Evolutionary conservation across 2,797 vertebrate species (phyloP), one percentile per base, ranked within the genome.

Genomic region (Chiloscyllium punctatum): DNA sequence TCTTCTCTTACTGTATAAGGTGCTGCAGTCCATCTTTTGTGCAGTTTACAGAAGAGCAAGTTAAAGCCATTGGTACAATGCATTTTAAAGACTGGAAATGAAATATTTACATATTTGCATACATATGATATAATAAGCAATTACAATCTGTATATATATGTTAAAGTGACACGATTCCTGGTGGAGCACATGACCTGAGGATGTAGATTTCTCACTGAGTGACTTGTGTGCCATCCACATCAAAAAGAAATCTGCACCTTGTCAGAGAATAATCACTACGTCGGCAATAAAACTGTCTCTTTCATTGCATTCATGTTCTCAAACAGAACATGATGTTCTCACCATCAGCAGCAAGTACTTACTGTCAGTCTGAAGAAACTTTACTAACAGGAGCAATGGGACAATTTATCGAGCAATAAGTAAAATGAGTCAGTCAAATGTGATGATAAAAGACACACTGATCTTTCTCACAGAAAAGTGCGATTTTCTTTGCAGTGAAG

Each of bases 261-360:
- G 16, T 84, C 16, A 5, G 37, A 84, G 42, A 84, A 84, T 84
- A 91, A 66, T 57, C 27, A 6, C 88, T 18, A 66, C 9, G 62
- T 15, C 21, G n/a, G 88, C 88, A 91, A 91, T 91, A 53, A 95
- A 53, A 77, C 69, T 62, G 71, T 77, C 79, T 95, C 79, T 4
- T 27, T 95, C 4, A 18, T 69, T 53, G 69, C 30, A 66, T 37
- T 25, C 27, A 33, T 95, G 71, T 95, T 53, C 94, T 51, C 37
- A 15, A 5, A 42, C 42, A 25, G 71, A 72, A 74, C 69, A 95
- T 74, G 27, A 27, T 74, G 69, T 72, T 51, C 94, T 62, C 16
- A 57, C 11, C 33, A 66, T 91, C 30, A 57, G 53, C 53, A 91
- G 57, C 30, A n/a, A 91, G 7, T 66, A 33, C 8, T 1, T 15